phyloP scores from a whole-genome alignment of 2,797 vertebrate species.

The Neomorphus geoffroyi region DNA sequence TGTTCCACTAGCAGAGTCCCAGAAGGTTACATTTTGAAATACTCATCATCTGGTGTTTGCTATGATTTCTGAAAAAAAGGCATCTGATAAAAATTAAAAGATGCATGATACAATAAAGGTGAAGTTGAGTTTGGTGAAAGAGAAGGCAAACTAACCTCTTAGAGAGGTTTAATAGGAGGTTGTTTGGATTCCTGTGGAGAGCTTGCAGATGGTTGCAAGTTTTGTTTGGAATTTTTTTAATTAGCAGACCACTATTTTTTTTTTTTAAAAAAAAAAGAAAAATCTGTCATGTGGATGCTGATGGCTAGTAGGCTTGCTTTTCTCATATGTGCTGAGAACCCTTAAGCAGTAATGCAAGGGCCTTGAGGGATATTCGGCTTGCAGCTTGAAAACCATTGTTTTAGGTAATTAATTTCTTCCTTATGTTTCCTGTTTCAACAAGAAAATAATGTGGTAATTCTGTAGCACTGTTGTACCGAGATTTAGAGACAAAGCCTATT shows the following conservation, averaged over 20 bases:
- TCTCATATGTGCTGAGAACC: neutral
- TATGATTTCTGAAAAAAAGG: neutral
- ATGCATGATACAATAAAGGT: neutral
- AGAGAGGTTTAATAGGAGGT: neutral
- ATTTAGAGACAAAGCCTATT: neutral
- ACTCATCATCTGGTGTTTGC: neutral
- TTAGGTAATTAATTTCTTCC: slow-evolving; percentile 24
- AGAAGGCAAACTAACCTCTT: neutral
- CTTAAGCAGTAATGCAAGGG: neutral
- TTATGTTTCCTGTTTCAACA: slow-evolving; percentile 3
- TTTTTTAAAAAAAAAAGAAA: neutral
- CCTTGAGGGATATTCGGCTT: neutral
- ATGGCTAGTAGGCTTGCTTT: neutral
- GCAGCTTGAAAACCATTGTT: neutral
- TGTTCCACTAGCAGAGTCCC: neutral
- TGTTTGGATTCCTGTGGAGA: slow-evolving; percentile 52
- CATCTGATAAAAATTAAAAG: neutral
- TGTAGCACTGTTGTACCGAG: neutral
- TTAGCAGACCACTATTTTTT: neutral
- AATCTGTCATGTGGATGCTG: neutral
- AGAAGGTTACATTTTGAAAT: neutral
- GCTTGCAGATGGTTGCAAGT: slow-evolving; percentile 10
- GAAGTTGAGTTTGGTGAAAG: neutral
- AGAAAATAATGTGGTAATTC: neutral
- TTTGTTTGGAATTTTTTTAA: slow-evolving; percentile 33